phyloP scores from a whole-genome alignment of 2,797 vertebrate genomes.

The Tapirus indicus region DNA sequence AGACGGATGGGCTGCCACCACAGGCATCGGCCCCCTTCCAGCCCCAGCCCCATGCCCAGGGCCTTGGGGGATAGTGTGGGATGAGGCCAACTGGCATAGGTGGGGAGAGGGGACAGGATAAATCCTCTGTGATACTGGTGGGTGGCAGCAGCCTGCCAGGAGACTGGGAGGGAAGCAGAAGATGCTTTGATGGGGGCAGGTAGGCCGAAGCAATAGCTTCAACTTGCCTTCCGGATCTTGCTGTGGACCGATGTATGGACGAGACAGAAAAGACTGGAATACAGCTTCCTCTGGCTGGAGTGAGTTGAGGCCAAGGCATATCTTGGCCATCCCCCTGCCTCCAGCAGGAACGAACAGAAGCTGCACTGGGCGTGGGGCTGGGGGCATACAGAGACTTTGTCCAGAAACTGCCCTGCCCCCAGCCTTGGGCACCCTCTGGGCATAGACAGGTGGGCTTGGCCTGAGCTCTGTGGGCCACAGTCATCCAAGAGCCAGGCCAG shows the following conservation, averaged over 20 bases:
- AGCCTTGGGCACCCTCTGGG: neutral
- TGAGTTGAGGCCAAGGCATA: neutral
- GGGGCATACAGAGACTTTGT: neutral
- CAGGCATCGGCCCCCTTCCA: neutral
- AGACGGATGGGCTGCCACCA: rapidly evolving
- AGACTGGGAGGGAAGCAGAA: neutral
- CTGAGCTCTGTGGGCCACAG: neutral
- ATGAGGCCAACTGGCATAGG: neutral
- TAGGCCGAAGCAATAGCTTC: neutral
- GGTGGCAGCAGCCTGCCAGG: neutral
- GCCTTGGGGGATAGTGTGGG: neutral
- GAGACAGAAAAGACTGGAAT: neutral
- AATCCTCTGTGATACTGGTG: neutral
- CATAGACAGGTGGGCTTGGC: neutral
- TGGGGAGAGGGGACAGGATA: neutral
- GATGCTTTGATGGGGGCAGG: neutral
- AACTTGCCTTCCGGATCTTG: conserved; percentile 14
- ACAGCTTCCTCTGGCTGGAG: neutral
- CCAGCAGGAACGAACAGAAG: conserved; percentile 17
- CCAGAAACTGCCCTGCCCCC: neutral
- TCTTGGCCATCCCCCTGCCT: neutral
- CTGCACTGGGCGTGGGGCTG: neutral
- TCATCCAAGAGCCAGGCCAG: neutral
- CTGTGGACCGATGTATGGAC: neutral
- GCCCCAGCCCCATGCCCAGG: neutral